These are phyloP conservation scores for Thalpophila matura DNA, from an alignment of 2,888 invertebrate species.

Conservation along the genomic window DNA sequence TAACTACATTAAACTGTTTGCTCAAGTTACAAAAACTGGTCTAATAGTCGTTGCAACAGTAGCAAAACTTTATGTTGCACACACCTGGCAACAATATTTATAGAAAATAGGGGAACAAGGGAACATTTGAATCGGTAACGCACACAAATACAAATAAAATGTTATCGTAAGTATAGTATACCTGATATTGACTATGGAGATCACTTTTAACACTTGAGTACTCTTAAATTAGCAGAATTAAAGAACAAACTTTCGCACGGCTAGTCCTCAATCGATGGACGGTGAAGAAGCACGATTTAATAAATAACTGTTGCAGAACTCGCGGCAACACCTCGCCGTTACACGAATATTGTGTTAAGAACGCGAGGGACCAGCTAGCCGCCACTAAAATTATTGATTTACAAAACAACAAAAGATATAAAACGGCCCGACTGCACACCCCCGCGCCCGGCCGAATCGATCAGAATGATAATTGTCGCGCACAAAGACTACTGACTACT, in stretches of 20 bases:
- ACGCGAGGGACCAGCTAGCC: conserved; percentile 69
- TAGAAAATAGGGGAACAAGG: conserved; percentile 54
- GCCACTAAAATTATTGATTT: conserved; percentile 90
- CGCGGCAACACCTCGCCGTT: conserved; percentile 53
- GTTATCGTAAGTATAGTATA: conserved; percentile 54
- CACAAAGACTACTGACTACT: conserved; percentile 89
- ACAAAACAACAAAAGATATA: conserved; percentile 91
- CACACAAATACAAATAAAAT: conserved; percentile 45
- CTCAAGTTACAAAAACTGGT: conserved; percentile 49
- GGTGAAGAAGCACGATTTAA: conserved; percentile 54
- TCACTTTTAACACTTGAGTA: conserved; percentile 59
- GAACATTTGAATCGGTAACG: conserved; percentile 27
- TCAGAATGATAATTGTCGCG: conserved; percentile 90
- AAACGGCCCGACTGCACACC: conserved; percentile 87
- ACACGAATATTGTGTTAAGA: conserved; percentile 65
- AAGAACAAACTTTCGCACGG: conserved; percentile 67
- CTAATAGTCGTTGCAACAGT: conserved; percentile 64
- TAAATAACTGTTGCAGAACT: conserved; percentile 60
- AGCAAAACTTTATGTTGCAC: conserved; percentile 68
- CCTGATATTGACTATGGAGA: conserved; percentile 52
- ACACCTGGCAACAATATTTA: conserved; percentile 77
- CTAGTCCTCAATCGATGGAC: conserved; percentile 59
- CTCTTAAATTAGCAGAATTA: conserved; percentile 54
- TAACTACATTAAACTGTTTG: conserved; percentile 30
- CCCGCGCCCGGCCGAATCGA: conserved; percentile 89